Conservation (phyloP, 2,888 invertebrate genomes). For the Lasioglossum leucozonium region DNA sequence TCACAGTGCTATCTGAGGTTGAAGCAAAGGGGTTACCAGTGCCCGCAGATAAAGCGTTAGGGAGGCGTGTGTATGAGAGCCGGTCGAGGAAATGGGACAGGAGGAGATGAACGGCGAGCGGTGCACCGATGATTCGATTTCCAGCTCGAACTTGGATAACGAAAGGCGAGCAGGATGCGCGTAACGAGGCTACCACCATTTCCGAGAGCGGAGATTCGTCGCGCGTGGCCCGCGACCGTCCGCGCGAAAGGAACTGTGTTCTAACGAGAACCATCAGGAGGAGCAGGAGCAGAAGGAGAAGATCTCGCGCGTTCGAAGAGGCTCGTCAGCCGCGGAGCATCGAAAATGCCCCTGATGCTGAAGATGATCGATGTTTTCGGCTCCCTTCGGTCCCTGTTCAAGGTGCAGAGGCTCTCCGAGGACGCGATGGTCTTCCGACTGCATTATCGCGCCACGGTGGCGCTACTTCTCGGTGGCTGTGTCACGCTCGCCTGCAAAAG, state of each 20-base stretch:
- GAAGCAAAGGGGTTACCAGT: too few species aligned
- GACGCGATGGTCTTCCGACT: slow-evolving; percentile 85
- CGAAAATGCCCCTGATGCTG: slow-evolving; percentile 82
- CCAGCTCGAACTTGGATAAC: neutral
- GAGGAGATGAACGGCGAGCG: neutral
- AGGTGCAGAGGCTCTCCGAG: slow-evolving; percentile 82
- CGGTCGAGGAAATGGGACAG: neutral
- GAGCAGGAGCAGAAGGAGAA: slow-evolving; percentile 28
- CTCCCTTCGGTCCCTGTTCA: slow-evolving; percentile 82
- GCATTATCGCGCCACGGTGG: slow-evolving; percentile 86
- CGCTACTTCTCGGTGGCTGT: slow-evolving; percentile 85
- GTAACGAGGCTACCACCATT: neutral
- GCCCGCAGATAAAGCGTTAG: neutral
- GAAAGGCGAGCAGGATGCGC: neutral
- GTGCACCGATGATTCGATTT: neutral
- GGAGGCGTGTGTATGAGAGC: too few species aligned
- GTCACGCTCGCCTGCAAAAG: slow-evolving; percentile 86
- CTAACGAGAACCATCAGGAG: slow-evolving; percentile 27
- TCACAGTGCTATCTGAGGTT: too few species aligned
- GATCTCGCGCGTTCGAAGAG: neutral
- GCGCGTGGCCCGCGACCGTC: neutral
- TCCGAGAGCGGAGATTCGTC: neutral
- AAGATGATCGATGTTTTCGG: slow-evolving; percentile 84
- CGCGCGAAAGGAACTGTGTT: slow-evolving; percentile 35
- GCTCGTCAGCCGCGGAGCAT: neutral